These are phyloP conservation scores for Sphaerophoria taeniata DNA, from an alignment of 2,888 invertebrate genomes.

Conservation along the genomic window DNA sequence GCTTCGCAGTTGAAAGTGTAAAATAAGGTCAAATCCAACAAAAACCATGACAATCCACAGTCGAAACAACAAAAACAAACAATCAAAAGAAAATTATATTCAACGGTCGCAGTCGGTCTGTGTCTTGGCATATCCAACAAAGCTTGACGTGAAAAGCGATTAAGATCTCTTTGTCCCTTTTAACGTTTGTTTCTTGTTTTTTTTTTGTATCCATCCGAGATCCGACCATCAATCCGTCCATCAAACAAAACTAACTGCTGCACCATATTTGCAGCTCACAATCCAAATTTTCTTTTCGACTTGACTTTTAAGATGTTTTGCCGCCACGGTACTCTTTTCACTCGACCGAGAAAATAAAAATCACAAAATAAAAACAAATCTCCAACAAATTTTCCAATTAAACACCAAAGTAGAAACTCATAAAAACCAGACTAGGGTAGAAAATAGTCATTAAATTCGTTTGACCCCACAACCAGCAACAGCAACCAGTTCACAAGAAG, in stretches of 20 bases:
- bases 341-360: constrained; percentile 28
- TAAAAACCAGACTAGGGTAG: constrained; percentile 33
- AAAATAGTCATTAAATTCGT: constrained; percentile 39
- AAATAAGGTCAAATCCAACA: background rate
- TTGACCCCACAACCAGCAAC: constrained; percentile 34
- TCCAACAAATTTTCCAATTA: constrained; percentile 56
- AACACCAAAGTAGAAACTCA: constrained; percentile 25
- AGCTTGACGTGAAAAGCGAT: constrained; percentile 70
- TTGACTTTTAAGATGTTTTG: constrained; percentile 19
- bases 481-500: constrained; percentile 46
- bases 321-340: constrained; percentile 9
- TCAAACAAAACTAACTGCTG: background rate
- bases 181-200: constrained; percentile 1
- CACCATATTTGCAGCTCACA: constrained; percentile 25
- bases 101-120: constrained; percentile 22
- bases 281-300: constrained; percentile 23
- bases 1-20: background rate
- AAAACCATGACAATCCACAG: constrained; percentile 25
- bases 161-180: constrained; percentile 73
- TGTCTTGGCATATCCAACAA: constrained; percentile 61
- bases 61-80: constrained; percentile 6
- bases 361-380: constrained; percentile 4
- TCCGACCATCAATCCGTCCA: constrained; percentile 31
- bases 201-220: constrained; percentile 27
- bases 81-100: constrained; percentile 34